A percentile compares a stretch with the other conserved stretches of the same genome.
Evolutionary conservation across 1,140 invertebrate species (phyloP).

Genomic region (Sesamia nonagrioides): DNA sequence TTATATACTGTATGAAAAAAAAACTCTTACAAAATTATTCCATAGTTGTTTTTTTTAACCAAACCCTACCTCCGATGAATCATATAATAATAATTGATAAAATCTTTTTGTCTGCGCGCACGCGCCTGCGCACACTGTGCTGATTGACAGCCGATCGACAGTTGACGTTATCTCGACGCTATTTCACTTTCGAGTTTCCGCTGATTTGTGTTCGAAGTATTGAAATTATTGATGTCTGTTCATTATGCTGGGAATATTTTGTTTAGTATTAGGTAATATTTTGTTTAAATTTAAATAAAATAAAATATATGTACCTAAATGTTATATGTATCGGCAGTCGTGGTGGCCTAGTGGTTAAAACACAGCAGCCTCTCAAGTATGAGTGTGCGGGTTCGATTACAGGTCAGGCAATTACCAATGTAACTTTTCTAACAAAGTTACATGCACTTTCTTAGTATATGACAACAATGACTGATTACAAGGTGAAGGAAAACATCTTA

Average conservation of each 20-base stretch:
- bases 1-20: background rate
- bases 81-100: slow-evolving; percentile 41
- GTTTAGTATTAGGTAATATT: background rate
- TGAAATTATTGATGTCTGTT: slow-evolving; percentile 14
- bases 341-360: no score
- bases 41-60: background rate
- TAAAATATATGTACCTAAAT: no score
- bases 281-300: background rate
- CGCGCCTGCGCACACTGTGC: slow-evolving; percentile 27
- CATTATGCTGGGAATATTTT: slow-evolving; percentile 11
- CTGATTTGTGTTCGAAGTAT: background rate
- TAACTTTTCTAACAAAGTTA: no score
- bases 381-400: no score
- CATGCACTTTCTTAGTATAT: no score
- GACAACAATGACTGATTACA: no score
- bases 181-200: slow-evolving; percentile 45
- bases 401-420: no score
- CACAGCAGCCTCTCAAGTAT: no score
- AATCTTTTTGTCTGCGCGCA: slow-evolving; percentile 44
- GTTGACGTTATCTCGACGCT: slow-evolving; percentile 41
- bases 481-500: no score
- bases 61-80: slow-evolving; percentile 23
- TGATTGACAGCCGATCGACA: slow-evolving; percentile 48
- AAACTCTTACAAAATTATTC: slow-evolving; percentile 13
- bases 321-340: no score